Percentiles rank a stretch among this genome's conserved stretches.
Conservation (phyloP, 1,140 invertebrate species). For the Bombus fervidus region DNA sequence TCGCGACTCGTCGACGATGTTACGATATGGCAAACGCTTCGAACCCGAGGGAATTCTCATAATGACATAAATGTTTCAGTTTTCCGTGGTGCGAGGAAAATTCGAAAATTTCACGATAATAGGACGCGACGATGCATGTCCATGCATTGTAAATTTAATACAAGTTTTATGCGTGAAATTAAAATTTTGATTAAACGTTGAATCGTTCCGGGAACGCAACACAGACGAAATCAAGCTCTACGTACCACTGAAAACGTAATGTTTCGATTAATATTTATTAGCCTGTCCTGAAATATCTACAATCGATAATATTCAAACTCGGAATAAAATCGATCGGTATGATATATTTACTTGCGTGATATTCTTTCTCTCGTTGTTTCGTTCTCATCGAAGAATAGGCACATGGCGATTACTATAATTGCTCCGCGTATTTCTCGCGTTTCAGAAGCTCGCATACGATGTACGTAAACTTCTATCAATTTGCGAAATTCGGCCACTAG, state of each 20-base stretch:
- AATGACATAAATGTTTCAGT: background rate
- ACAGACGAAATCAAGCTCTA: no score
- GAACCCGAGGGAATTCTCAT: background rate
- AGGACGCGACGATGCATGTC: background rate
- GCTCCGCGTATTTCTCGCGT: no score
- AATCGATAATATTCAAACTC: slow-evolving; percentile 6
- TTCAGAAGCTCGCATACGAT: background rate
- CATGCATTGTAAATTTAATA: slow-evolving; percentile 18
- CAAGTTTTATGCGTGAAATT: slow-evolving; percentile 25
- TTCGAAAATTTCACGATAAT: slow-evolving; percentile 5
- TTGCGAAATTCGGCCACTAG: background rate
- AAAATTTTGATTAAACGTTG: slow-evolving; percentile 36
- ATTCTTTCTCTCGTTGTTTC: no score
- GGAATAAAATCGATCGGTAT: background rate
- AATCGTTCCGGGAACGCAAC: background rate
- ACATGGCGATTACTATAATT: no score
- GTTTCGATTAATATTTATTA: slow-evolving; percentile 37
- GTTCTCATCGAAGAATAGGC: no score
- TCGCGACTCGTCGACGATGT: background rate
- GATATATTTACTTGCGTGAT: background rate
- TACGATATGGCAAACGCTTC: background rate
- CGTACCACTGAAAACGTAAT: no score
- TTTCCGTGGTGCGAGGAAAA: background rate
- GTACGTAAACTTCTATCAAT: background rate
- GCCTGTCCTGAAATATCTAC: no score